phyloP scores from a whole-genome alignment of 2,113 vertebrate species.

The Platysteira castanea region DNA sequence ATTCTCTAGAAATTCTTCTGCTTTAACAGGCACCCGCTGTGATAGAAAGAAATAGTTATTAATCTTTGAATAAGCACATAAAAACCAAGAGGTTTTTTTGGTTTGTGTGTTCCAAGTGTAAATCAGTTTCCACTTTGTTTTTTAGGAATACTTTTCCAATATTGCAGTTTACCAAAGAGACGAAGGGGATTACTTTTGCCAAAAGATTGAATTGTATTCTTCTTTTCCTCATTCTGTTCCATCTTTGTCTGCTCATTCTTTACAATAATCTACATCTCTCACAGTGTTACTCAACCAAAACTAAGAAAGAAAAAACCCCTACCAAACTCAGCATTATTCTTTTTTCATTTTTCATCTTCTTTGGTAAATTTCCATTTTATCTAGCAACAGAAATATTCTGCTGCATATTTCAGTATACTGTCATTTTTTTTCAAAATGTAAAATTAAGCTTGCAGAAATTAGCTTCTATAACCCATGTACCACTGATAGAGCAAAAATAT shows the following conservation, averaged over 20 bases:
- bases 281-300: background rate
- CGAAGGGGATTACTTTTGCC: background rate
- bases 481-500: background rate
- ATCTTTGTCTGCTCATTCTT: background rate
- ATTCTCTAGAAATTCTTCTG: background rate
- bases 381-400: background rate
- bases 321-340: background rate
- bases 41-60: background rate
- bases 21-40: background rate
- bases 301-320: rapidly evolving
- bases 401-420: background rate
- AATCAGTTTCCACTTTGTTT: conserved; percentile 10
- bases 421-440: background rate
- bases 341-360: background rate
- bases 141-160: background rate
- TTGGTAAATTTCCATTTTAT: conserved; percentile 27
- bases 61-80: background rate
- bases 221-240: background rate
- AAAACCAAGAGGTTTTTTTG: background rate
- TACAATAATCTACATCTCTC: background rate
- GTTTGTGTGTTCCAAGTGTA: background rate
- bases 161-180: background rate
- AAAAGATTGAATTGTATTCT: conserved; percentile 13
- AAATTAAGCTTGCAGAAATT: background rate
- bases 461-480: background rate